Conservation (phyloP, 2,797 vertebrate species). For the Acomys russatus region DNA sequence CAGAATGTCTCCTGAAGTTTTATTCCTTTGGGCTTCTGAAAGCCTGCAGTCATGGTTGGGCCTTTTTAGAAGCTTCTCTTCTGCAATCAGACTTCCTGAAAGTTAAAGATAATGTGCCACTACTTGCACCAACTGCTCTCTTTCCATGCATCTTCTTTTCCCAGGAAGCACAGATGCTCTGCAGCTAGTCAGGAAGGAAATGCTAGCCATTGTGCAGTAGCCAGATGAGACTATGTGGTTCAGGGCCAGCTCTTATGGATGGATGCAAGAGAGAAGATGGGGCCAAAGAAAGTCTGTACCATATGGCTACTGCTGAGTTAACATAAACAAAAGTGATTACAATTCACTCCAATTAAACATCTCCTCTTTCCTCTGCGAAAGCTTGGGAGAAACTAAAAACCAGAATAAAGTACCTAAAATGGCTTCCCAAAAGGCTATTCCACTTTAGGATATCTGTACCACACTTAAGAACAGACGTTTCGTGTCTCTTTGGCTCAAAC, state of each 20-base stretch:
- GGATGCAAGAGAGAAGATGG: neutral
- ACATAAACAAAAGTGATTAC: slow-evolving; percentile 36
- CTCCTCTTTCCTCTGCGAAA: slow-evolving; percentile 28
- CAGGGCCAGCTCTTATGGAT: neutral
- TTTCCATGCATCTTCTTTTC: neutral
- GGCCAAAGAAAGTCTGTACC: slow-evolving; percentile 42
- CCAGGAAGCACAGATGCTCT: slow-evolving; percentile 16
- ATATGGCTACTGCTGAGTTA: neutral
- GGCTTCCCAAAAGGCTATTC: neutral
- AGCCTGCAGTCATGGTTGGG: slow-evolving; percentile 46
- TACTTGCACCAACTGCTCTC: slow-evolving; percentile 18
- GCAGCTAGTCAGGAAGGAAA: slow-evolving; percentile 26
- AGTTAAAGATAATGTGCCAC: slow-evolving; percentile 27
- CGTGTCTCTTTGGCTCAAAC: slow-evolving; percentile 61
- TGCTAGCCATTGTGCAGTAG: neutral
- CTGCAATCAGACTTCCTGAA: slow-evolving; percentile 67
- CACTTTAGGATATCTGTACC: slow-evolving; percentile 12
- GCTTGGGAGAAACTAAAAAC: slow-evolving; percentile 58
- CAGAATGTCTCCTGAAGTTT: slow-evolving; percentile 12
- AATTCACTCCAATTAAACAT: slow-evolving; percentile 51
- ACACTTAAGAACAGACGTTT: slow-evolving; percentile 55
- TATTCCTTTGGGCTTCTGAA: slow-evolving; percentile 52
- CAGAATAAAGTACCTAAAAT: slow-evolving; percentile 48
- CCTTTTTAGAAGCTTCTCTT: slow-evolving; percentile 46
- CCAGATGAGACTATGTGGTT: neutral